These are phyloP conservation scores for Hydrolagus affinis DNA, from an alignment of 2,113 vertebrate species.

Conservation along the genomic window DNA sequence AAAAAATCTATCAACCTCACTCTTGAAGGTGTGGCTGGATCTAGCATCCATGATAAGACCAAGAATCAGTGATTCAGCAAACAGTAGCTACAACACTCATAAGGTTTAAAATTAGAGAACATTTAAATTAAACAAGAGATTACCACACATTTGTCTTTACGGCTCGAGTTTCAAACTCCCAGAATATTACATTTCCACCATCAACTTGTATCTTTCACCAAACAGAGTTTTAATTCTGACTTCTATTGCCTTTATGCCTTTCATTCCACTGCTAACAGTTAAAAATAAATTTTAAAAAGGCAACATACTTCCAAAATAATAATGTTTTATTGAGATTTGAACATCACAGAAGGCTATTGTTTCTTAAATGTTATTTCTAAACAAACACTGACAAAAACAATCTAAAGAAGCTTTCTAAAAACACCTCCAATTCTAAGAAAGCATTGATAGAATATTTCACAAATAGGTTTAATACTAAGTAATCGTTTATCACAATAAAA, in stretches of 20 bases:
- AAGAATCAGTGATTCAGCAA: no score
- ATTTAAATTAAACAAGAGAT: neutral
- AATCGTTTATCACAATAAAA: no score
- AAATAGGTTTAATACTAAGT: no score
- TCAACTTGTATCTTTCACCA: neutral
- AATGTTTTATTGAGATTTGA: no score
- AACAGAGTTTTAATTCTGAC: neutral
- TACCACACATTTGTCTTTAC: neutral
- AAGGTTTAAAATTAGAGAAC: neutral
- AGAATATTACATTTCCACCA: neutral
- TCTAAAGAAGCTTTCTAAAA: neutral
- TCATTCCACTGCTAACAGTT: neutral
- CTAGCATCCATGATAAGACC: no score
- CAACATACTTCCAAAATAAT: neutral
- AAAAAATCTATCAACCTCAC: no score
- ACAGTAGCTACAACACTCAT: no score
- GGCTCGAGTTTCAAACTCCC: neutral
- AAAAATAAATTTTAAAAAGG: neutral
- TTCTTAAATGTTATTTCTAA: no score
- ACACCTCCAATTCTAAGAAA: neutral
- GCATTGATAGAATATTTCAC: no score
- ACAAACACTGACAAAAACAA: neutral
- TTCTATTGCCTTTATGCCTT: neutral
- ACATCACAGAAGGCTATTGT: no score
- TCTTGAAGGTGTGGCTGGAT: no score